These are phyloP conservation scores for Julus scandinavius DNA, from an alignment of 2,888 invertebrate species.

Conservation along the genomic window DNA sequence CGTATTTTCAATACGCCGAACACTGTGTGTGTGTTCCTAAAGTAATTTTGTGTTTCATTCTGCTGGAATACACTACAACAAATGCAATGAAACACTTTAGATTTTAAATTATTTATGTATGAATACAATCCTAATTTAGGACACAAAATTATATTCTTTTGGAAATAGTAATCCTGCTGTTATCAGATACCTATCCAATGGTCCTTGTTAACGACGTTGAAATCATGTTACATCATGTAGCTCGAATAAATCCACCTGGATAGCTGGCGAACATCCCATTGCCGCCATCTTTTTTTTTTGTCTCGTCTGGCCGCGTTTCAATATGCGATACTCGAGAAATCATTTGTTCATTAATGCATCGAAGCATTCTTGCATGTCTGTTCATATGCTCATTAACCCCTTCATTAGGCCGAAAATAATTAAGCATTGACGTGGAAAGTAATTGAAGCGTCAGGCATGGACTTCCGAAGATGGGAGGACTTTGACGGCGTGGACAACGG, in stretches of 20 bases:
- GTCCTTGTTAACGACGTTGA: too few relatives aligned
- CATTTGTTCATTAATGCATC: constrained; percentile 13
- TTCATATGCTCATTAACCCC: constrained; percentile 20
- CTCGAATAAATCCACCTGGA: not conserved
- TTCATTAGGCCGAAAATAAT: constrained; percentile 28
- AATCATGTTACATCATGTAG: too few relatives aligned
- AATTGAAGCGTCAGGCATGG: constrained; percentile 10
- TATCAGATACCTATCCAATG: too few relatives aligned
- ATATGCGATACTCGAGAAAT: constrained; percentile 18
- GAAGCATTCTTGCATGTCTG: constrained; percentile 26
- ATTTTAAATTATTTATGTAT: too few relatives aligned
- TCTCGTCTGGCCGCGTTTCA: not conserved
- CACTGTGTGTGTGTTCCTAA: too few relatives aligned
- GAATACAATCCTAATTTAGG: too few relatives aligned
- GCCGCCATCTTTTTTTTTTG: not conserved
- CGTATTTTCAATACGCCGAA: too few relatives aligned
- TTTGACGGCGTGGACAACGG: not conserved
- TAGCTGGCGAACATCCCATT: not conserved
- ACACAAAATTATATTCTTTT: too few relatives aligned
- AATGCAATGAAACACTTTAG: too few relatives aligned
- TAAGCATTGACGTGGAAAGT: not conserved
- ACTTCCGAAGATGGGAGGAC: not conserved
- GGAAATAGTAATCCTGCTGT: too few relatives aligned
- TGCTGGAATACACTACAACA: too few relatives aligned
- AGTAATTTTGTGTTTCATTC: too few relatives aligned